Evolutionary conservation across 2,888 invertebrate species (phyloP).

Genomic region (Eupithecia pulchellata): DNA sequence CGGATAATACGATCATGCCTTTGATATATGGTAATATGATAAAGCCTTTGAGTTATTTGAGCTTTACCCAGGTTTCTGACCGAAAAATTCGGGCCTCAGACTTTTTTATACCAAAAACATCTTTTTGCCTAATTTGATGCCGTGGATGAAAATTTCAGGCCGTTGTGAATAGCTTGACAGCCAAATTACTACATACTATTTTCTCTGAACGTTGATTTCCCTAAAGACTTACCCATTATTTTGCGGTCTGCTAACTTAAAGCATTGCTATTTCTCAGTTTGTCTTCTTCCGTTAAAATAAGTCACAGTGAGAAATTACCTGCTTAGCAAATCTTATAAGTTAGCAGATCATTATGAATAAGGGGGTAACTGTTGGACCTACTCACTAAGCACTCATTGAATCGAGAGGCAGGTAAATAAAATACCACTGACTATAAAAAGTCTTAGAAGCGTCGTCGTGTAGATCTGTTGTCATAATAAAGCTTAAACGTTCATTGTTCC

Average conservation of each 20-base stretch:
- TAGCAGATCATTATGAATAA: too few relatives aligned
- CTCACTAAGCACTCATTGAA: not conserved
- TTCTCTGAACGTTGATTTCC: not conserved
- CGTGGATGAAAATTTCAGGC: not conserved
- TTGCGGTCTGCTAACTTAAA: too few relatives aligned
- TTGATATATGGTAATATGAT: too few relatives aligned
- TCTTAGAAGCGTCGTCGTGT: conserved; percentile 46
- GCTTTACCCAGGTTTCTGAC: not conserved
- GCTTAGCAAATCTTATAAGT: too few relatives aligned
- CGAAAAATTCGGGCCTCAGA: not conserved
- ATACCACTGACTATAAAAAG: conserved; percentile 45
- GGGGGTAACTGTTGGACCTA: too few relatives aligned
- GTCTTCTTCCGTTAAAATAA: too few relatives aligned
- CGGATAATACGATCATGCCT: not conserved
- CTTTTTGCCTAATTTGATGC: not conserved
- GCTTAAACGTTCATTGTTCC: conserved; percentile 81
- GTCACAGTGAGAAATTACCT: too few relatives aligned
- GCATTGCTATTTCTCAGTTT: too few relatives aligned
- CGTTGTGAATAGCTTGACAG: not conserved
- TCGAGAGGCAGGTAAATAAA: conserved; percentile 39
- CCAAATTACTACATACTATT: not conserved
- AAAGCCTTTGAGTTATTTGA: not conserved
- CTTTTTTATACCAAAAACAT: not conserved
- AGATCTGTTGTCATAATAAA: conserved; percentile 71
- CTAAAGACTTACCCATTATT: too few relatives aligned